Evolutionary conservation across 1,140 invertebrate genomes (phyloP).

Genomic region (Drosophila bipectinata): DNA sequence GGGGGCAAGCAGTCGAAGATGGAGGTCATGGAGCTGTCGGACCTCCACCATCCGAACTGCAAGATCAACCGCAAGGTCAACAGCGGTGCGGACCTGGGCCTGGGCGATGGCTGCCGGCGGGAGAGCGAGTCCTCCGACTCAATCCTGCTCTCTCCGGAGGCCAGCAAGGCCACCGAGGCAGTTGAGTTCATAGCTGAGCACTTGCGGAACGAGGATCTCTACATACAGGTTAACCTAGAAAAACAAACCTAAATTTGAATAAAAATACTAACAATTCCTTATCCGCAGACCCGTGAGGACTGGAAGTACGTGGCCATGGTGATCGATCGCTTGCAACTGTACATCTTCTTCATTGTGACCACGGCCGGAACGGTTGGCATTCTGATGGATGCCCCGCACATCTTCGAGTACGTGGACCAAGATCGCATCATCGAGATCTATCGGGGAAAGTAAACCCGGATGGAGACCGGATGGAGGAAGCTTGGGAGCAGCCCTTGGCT

Average conservation of each 20-base stretch:
- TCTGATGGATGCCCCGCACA: conserved; percentile 99
- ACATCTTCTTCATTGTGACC: conserved; percentile 98
- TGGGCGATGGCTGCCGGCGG: conserved; percentile 88
- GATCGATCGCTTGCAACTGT: conserved; percentile 98
- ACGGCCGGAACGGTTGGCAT: conserved; percentile 98
- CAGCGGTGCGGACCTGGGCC: conserved; percentile 87
- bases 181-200: conserved; percentile 99
- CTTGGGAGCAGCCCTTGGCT: conserved; percentile 25
- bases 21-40: conserved; percentile 96
- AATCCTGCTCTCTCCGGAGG: conserved; percentile 94
- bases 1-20: conserved; percentile 90
- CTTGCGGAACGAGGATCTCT: conserved; percentile 97
- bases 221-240: conserved; percentile 91
- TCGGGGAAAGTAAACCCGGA: conserved; percentile 91
- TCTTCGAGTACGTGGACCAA: conserved; percentile 99
- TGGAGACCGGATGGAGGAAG: not conserved
- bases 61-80: conserved; percentile 95
- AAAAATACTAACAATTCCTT: not conserved
- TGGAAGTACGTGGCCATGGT: conserved; percentile 99
- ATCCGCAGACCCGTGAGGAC: conserved; percentile 95
- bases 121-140: conserved; percentile 96
- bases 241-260: not conserved
- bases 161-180: conserved; percentile 97
- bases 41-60: conserved; percentile 97
- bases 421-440: conserved; percentile 98